Base-by-base conservation (phyloP, 2,797 vertebrate species). In the Ambastaia sidthimunki region DNA sequence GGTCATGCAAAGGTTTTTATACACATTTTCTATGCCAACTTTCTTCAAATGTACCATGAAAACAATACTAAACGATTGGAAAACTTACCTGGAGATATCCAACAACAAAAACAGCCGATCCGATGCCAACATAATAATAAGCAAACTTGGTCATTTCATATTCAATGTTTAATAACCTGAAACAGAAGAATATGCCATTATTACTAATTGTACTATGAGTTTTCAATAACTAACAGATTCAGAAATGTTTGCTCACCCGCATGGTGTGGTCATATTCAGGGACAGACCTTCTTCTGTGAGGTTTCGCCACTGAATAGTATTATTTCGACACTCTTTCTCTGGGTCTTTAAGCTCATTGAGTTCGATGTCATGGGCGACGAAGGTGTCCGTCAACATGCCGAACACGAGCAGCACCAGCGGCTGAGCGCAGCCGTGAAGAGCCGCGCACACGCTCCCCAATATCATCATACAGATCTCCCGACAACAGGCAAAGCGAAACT, bases 331-430 rank as follows among this genome's bases (percentile, higher is more conserved):
- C 48, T 89, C 93, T 92, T 96, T 99, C 65, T 90, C 89, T 31
- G 94, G 94, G 71, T 97, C 89, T 0, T 10, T 85, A 28, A 99
- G 94, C 86, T 96, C 95, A 86, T 96, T 96, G 52, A 95, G 90
- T 91, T 99, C 98, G 9, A 95, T 92, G 84, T 99, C 97, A 67
- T 98, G 98, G 15, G 94, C 92, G 21, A 99, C 96, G 90, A 99
- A 99, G n/a, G 96, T 94, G 91, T 99, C 98, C 1, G 96, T 97
- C 92, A 99, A 95, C 86, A 95, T 83, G 80, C 97, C 97, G 84
- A 98, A 97, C 81, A 99, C 93, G 74, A 98, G 89, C 84, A 99
- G 87, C 90, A 98, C 91, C 70, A 93, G 91, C 7, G 98, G 97
- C 72, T 96, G 95, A 1, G 97, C 95, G 11, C 92, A 89, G 86